phyloP scores from a whole-genome alignment of 2,888 invertebrate genomes.

The Buathra laborator region DNA sequence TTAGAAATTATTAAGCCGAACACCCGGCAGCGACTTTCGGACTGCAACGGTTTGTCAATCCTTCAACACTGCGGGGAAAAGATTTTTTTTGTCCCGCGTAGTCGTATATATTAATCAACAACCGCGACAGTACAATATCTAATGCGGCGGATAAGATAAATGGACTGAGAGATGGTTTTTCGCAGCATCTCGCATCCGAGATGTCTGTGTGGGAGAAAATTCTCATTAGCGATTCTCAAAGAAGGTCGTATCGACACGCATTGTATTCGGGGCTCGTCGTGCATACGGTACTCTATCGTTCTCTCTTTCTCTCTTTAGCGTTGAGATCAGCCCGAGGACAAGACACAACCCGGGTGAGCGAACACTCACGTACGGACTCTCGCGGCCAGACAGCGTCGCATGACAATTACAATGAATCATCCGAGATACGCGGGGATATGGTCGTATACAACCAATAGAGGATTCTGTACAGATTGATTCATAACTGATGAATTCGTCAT shows the following conservation, averaged over 20 bases:
- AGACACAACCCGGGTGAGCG: conserved; percentile 59
- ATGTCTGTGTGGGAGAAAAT: conserved; percentile 61
- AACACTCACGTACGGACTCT: conserved; percentile 70
- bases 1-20: conserved; percentile 53
- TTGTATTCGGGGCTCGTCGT: conserved; percentile 42
- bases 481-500: conserved; percentile 9
- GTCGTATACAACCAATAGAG: conserved; percentile 24
- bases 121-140: neutral
- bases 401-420: conserved; percentile 82
- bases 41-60: conserved; percentile 32
- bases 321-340: conserved; percentile 57
- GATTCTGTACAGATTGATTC: conserved; percentile 52
- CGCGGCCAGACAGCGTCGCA: conserved; percentile 70
- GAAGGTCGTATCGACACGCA: conserved; percentile 65
- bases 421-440: conserved; percentile 72
- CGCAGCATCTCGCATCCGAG: neutral
- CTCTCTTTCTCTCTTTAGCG: conserved; percentile 38
- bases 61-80: conserved; percentile 19
- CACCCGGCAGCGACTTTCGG: conserved; percentile 26
- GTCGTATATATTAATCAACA: neutral
- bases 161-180: neutral
- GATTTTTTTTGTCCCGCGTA: neutral
- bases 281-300: conserved; percentile 46
- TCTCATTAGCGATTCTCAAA: conserved; percentile 67
- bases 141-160: neutral